These are phyloP conservation scores for Lordiphosa andalusiaca DNA, from an alignment of 2,888 invertebrate species.

Conservation along the genomic window DNA sequence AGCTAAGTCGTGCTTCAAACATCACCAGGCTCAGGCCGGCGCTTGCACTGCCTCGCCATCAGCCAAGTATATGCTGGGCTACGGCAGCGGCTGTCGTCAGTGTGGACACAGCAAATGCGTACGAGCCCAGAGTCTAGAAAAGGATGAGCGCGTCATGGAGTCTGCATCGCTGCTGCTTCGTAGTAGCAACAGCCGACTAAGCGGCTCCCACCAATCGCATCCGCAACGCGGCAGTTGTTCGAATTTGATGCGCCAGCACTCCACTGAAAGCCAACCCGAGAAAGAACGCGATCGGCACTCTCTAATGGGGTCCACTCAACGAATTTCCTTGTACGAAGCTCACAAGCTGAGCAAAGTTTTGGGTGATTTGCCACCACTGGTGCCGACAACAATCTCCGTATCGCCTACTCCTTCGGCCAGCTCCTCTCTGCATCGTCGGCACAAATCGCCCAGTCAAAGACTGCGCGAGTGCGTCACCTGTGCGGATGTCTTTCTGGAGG, in stretches of 20 bases:
- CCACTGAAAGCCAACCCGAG: slow-evolving; percentile 72
- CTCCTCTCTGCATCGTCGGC: slow-evolving; percentile 58
- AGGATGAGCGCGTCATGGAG: slow-evolving; percentile 62
- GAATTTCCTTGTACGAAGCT: slow-evolving; percentile 78
- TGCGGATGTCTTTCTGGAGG: slow-evolving; percentile 91
- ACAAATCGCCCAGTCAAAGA: slow-evolving; percentile 71
- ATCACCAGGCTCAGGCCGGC: slow-evolving; percentile 71
- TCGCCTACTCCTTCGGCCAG: slow-evolving; percentile 56
- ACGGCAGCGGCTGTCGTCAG: slow-evolving; percentile 71
- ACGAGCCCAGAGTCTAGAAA: slow-evolving; percentile 77
- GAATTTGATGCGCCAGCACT: slow-evolving; percentile 77
- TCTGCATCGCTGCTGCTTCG: slow-evolving; percentile 32
- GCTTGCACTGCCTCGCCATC: slow-evolving; percentile 58
- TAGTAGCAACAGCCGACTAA: slow-evolving; percentile 49
- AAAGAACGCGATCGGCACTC: slow-evolving; percentile 45
- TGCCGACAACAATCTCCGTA: slow-evolving; percentile 36
- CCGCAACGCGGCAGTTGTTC: slow-evolving; percentile 78
- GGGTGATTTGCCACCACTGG: slow-evolving; percentile 33
- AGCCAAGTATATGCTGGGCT: slow-evolving; percentile 53
- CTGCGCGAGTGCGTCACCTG: slow-evolving; percentile 87
- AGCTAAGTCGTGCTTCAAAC: slow-evolving; percentile 79
- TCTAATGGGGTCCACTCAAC: slow-evolving; percentile 71
- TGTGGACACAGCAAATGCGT: slow-evolving; percentile 79
- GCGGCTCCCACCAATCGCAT: slow-evolving; percentile 40
- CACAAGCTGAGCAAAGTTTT: slow-evolving; percentile 71